These are phyloP conservation scores for Osmerus mordax DNA, from an alignment of 2,113 vertebrate species.

Conservation along the genomic window DNA sequence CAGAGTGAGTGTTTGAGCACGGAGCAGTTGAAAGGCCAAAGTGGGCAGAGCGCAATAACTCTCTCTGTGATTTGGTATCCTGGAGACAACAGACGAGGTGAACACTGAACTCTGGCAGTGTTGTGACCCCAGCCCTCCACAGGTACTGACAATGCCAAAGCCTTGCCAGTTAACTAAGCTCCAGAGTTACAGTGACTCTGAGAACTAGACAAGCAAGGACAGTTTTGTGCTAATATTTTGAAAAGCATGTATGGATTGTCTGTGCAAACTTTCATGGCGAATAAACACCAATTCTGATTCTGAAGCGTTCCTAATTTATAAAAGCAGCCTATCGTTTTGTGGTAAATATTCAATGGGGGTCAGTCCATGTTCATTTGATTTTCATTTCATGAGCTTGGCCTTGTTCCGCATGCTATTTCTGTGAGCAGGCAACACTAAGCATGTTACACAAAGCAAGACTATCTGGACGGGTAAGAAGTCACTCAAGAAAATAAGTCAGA, in stretches of 20 bases:
- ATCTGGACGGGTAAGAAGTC: conserved; percentile 61
- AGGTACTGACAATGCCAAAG: not conserved
- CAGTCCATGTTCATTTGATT: conserved; percentile 54
- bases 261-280: too few relatives aligned
- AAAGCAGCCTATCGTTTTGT: conserved; percentile 17
- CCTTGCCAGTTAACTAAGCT: too few relatives aligned
- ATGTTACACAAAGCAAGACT: conserved; percentile 62
- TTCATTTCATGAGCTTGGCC: conserved; percentile 46
- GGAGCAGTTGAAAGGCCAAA: conserved; percentile 34
- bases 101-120: not conserved
- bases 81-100: conserved; percentile 6
- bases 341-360: conserved; percentile 37
- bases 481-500: conserved; percentile 66
- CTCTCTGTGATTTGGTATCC: conserved; percentile 16
- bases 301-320: not conserved
- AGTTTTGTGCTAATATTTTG: conserved; percentile 4
- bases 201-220: not conserved
- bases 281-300: too few relatives aligned
- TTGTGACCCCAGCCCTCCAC: conserved; percentile 5
- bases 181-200: too few relatives aligned
- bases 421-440: conserved; percentile 64
- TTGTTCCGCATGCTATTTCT: conserved; percentile 65
- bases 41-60: not conserved
- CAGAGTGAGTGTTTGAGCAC: conserved; percentile 20
- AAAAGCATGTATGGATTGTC: not conserved